Evolutionary conservation across 2,888 invertebrate genomes (phyloP), one percentile per base, ranked within the genome.

Genomic region (Tinea semifulvella): DNA sequence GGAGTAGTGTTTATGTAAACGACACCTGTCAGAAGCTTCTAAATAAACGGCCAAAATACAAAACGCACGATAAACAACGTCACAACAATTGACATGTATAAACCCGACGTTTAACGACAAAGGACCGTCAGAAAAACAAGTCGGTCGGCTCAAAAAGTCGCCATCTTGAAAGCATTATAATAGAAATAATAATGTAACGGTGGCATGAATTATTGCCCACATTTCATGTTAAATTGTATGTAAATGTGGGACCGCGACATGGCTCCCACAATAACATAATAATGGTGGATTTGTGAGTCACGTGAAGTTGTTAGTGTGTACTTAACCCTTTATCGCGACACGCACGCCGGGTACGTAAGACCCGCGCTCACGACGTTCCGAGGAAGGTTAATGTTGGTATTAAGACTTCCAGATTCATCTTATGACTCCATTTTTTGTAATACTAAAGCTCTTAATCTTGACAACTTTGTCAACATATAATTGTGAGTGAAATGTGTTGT

Each of bases 201-300:
- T 65, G 68, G 59, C 60, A 61, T 77, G 75, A 79, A 66, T 74
- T 77, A 77, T 77, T 76, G 73, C 66, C 70, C 71, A 74, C 77
- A 73, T 77, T 79, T 79, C 72, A 75, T 75, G 76, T 77, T 77
- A 77, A 79, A 77, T 75, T 75, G 75, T 79, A 79, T 79, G 79
- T 79, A 77, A 79, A 79, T 79, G 72, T 56, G 66, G 63, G 65
- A 67, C 70, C 61, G 57, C 70, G 73, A 71, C 75, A 70, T 61
- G 72, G 76, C 73, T 75, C 71, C 76, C 73, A 76, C 79, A 79
- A 79, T 77, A 79, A 79, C 79, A 79, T 76, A 76, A 79, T 79
- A 80, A 79, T 77, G 71, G 75, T 67, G 69, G 76, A 77, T 77
- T 79, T 77, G 79, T 79, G 72, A 77, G 67, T 79, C 79, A 79